These are phyloP conservation scores for Drosophila austrosaltans DNA, from an alignment of 2,888 invertebrate genomes.

Conservation along the genomic window DNA sequence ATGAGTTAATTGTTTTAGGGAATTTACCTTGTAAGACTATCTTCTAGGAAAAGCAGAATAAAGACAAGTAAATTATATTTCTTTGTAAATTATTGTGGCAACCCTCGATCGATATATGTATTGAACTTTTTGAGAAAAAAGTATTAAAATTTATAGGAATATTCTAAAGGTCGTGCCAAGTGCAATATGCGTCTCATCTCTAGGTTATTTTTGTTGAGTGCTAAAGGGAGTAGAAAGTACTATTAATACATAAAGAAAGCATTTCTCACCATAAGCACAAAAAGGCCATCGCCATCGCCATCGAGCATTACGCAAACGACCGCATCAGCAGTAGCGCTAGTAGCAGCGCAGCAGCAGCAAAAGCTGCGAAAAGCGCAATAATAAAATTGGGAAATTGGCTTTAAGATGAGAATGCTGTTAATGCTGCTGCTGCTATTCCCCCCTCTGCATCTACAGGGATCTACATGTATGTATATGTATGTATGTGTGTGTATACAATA, in stretches of 20 bases:
- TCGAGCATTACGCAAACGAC: conserved; percentile 73
- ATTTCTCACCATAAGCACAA: conserved; percentile 74
- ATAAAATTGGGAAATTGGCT: conserved; percentile 74
- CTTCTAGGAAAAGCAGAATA: too few species aligned
- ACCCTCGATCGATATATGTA: too few species aligned
- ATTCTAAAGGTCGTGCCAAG: background rate
- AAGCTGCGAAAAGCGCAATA: conserved; percentile 59
- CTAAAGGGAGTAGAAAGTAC: conserved; percentile 65
- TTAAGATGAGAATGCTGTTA: conserved; percentile 58
- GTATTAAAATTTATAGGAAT: background rate
- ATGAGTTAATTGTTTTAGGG: too few species aligned
- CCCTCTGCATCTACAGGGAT: background rate
- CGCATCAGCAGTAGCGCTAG: conserved; percentile 55
- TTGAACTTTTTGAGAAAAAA: too few species aligned
- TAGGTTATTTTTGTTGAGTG: conserved; percentile 51
- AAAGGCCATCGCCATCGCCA: conserved; percentile 62
- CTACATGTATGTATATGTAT: too few species aligned
- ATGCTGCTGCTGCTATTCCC: conserved; percentile 16
- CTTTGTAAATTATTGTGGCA: too few species aligned
- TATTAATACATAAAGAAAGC: conserved; percentile 76
- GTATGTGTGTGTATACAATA: conserved; percentile 8
- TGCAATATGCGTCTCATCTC: conserved; percentile 32
- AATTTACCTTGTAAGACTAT: too few species aligned
- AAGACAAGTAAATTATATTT: too few species aligned
- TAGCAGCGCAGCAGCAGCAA: conserved; percentile 51